Conservation (phyloP, 2,797 vertebrate genomes). For the Nannoperca australis region DNA sequence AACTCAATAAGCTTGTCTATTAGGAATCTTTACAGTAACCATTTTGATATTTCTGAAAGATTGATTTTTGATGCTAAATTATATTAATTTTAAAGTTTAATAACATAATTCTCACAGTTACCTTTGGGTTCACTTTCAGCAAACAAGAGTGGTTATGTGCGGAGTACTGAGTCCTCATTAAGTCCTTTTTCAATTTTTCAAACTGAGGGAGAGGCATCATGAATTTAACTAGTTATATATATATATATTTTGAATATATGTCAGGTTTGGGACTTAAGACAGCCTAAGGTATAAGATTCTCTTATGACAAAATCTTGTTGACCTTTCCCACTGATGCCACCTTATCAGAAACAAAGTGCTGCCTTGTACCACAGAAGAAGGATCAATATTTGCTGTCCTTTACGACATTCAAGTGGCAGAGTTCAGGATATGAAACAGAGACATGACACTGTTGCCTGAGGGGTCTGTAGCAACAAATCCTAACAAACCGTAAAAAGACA, state of each 20-base stretch:
- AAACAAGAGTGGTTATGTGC: neutral
- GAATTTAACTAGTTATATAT: slow-evolving; percentile 33
- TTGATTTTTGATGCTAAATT: neutral
- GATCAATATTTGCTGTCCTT: slow-evolving; percentile 82
- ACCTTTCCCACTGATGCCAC: slow-evolving; percentile 36
- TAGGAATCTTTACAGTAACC: neutral
- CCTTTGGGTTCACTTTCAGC: neutral
- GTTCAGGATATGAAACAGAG: slow-evolving; percentile 79
- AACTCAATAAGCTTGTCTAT: neutral
- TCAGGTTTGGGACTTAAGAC: neutral
- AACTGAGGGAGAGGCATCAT: neutral
- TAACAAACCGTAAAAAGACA: slow-evolving; percentile 56
- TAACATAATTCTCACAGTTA: neutral
- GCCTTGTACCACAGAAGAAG: slow-evolving; percentile 27
- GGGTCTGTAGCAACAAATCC: slow-evolving; percentile 49
- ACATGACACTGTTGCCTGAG: slow-evolving; percentile 48
- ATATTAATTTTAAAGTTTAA: neutral
- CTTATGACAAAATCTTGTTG: slow-evolving; percentile 53
- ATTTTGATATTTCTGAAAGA: neutral
- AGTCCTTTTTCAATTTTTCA: neutral
- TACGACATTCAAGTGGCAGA: slow-evolving; percentile 50
- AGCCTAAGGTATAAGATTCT: neutral
- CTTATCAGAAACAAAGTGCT: slow-evolving; percentile 48
- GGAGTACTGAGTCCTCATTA: neutral
- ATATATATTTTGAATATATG: slow-evolving; percentile 18